Evolutionary conservation across 2,113 vertebrate species (phyloP), one percentile per base, ranked within the genome.

Genomic region (Myrmecobius fasciatus): DNA sequence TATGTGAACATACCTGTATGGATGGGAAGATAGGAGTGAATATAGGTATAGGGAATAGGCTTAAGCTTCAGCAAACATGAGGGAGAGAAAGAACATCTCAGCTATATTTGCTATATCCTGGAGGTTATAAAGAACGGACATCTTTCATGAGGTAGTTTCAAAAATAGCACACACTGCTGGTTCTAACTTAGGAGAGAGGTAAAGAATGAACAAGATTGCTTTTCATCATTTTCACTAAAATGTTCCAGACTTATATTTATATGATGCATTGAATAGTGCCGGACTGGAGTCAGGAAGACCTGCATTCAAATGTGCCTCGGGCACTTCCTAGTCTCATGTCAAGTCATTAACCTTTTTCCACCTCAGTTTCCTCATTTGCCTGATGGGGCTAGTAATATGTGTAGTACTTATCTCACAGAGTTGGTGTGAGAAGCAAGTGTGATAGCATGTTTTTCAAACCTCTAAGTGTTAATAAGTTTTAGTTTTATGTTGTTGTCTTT

Each of bases 41-140:
- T n/a, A 1, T n/a, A 14, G 36, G 60, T n/a, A n/a, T 75, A 91
- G 96, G 51, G 93, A 92, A 89, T 91, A 94, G 52, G 48, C 49
- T 95, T 94, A 94, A 95, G 56, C 31, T 28, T 49, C 24, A 91
- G 36, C 3, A 93, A 52, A 89, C 56, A 88, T 0, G 25, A 90
- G 28, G 36, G 9, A 28, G 67, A 91, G 49, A 54, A 88, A 91
- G 43, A 94, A 92, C 25, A 20, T 75, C 17, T 75, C 14, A 75
- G 31, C 20, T 3, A 12, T 75, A 31, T n/a, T 20, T 75, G 60
- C 36, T 75, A 75, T n/a, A 75, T 75, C 60, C 36, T 75, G 14
- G 31, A 75, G 60, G 14, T n/a, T 75, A n/a, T 75, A 75, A 96
- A 96, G n/a, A 22, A 90, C 93, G 95, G 94, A 49, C 31, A 52